phyloP scores from a whole-genome alignment of 2,888 invertebrate genomes.

The Dryadula phaetusa region DNA sequence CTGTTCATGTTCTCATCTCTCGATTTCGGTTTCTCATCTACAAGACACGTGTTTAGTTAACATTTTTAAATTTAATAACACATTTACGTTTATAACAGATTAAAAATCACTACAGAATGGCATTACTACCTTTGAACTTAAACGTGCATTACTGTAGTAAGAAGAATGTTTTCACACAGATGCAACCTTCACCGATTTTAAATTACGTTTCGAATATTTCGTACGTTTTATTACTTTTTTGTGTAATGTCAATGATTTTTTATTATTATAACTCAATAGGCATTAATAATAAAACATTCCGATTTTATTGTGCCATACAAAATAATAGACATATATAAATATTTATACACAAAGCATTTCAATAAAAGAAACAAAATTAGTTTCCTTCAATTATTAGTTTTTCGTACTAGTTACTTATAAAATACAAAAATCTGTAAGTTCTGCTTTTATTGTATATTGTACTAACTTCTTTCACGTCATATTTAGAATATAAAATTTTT shows the following conservation, averaged over 20 bases:
- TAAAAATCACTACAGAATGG: background rate
- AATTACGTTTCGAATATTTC: background rate
- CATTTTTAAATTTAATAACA: too few relatives aligned
- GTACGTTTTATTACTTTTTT: background rate
- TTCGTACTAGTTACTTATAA: too few relatives aligned
- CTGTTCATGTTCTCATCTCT: too few relatives aligned
- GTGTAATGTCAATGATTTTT: background rate
- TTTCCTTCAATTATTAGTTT: too few relatives aligned
- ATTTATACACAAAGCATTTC: background rate
- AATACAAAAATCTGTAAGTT: too few relatives aligned
- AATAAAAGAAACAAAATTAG: too few relatives aligned
- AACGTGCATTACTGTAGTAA: background rate
- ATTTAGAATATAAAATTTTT: too few relatives aligned
- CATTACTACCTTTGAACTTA: background rate
- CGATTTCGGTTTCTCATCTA: too few relatives aligned
- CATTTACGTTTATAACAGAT: background rate
- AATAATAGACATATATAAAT: background rate
- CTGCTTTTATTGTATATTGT: too few relatives aligned
- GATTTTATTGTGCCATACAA: background rate
- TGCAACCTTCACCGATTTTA: slow-evolving; percentile 11
- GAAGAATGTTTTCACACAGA: background rate
- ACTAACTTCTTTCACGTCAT: too few relatives aligned
- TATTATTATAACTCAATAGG: background rate
- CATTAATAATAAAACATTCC: background rate
- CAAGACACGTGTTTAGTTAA: too few relatives aligned